Conservation (phyloP, 2,113 vertebrate genomes). For the Eulacestoma nigropectus region DNA sequence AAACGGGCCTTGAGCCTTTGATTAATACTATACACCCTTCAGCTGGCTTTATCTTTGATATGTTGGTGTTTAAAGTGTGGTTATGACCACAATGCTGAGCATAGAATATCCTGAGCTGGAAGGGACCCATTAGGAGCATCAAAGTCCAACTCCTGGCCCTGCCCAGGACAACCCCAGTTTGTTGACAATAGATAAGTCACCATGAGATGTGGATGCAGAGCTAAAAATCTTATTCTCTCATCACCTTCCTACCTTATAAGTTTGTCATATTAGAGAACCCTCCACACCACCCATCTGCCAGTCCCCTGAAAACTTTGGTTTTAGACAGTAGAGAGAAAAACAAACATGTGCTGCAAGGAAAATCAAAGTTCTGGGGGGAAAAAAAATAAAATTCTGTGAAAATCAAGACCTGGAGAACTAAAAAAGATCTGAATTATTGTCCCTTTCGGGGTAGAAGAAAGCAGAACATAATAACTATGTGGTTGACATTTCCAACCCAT, state of each 20-base stretch:
- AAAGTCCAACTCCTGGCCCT: background rate
- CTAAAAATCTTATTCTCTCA: background rate
- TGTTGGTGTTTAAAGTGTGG: background rate
- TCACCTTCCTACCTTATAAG: background rate
- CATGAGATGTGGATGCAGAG: background rate
- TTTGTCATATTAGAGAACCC: background rate
- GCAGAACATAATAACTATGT: fast-evolving
- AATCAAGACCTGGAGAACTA: background rate
- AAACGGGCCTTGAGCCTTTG: background rate
- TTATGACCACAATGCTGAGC: background rate
- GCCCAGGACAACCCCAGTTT: background rate
- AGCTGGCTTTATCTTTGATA: background rate
- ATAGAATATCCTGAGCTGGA: background rate
- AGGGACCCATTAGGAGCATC: background rate
- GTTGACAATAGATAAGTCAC: background rate
- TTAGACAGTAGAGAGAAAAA: background rate
- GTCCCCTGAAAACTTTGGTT: background rate
- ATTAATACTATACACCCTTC: background rate
- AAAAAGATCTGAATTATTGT: background rate
- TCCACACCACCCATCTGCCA: too few species aligned
- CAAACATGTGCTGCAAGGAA: fast-evolving
- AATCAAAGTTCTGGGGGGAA: background rate
- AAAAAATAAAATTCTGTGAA: fast-evolving
- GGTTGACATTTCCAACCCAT: fast-evolving
- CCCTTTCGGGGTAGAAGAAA: background rate